A percentile compares a stretch with the other conserved stretches of the same genome.
phyloP scores from a whole-genome alignment of 1,140 invertebrate species.

The Heliconius congener region DNA sequence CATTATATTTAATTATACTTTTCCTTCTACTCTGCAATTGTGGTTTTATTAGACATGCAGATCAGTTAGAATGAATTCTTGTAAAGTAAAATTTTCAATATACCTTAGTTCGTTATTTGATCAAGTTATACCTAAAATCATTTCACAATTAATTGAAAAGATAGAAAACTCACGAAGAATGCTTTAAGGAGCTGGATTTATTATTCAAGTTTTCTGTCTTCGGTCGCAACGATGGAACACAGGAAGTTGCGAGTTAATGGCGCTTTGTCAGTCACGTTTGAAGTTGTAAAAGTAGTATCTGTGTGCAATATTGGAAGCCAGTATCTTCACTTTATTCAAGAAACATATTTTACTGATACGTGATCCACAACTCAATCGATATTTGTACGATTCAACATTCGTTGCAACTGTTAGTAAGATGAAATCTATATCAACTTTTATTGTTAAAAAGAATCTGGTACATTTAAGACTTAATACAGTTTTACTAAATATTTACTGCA shows the following conservation, averaged over 20 bases:
- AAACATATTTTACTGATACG: conserved; percentile 27
- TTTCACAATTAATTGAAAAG: background rate
- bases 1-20: conserved; percentile 8
- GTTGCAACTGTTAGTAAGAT: background rate
- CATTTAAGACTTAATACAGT: background rate
- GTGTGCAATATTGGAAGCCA: background rate
- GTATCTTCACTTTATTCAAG: conserved; percentile 26
- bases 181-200: background rate
- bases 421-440: too few relatives aligned
- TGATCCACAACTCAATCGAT: conserved; percentile 27
- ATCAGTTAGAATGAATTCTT: background rate
- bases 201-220: conserved; percentile 1
- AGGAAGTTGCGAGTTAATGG: conserved; percentile 9
- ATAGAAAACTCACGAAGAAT: background rate
- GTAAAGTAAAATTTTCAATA: background rate
- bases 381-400: background rate
- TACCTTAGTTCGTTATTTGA: background rate
- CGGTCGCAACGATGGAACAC: background rate
- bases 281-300: conserved; percentile 11
- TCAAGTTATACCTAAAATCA: background rate
- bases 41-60: background rate
- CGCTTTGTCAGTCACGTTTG: conserved; percentile 18
- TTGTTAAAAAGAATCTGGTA: background rate
- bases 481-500: too few relatives aligned
- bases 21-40: background rate